Evolutionary conservation across 2,888 invertebrate genomes (phyloP), one percentile per base, ranked within the genome.

Genomic region (Trissolcus japonicus): DNA sequence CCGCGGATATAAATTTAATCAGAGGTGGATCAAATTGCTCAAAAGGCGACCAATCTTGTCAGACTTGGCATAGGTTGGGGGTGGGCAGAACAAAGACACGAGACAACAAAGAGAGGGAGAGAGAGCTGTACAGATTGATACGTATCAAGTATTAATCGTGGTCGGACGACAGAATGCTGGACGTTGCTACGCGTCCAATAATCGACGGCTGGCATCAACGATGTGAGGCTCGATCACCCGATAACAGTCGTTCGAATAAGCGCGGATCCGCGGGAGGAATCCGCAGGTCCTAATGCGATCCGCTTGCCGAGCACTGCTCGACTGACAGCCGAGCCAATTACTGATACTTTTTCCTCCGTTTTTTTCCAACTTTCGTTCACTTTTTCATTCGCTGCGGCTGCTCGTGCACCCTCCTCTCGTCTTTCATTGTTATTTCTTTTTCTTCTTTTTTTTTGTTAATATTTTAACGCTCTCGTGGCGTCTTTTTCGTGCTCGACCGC

Each of bases 1-100:
- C 66, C 51, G 69, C 66, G 66, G 66, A 71, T 76, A 72, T 62
- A 72, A 76, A 76, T 72, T 76, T 76, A 76, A 71, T 76, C 76
- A 76, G 62, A 48, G 67, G 25, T 59, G 66, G 56, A 55, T 73
- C 56, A 73, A 69, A 66, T 76, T 65, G 61, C 55, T 50, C 71
- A 61, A 76, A 76, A 76, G 61, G 71, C 71, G 63, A 59, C 68
- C 75, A 75, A 68, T 69, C 68, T 61, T 63, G 67, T 61, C 61
- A 29, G 48, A 16, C 48, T 16, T 1, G 16, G 41, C n/a, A 55
- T 2, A 11, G 35, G 40, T 46, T 13, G 7, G 19, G 14, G 6
- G 67, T 40, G n/a, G 4, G 51, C 14, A 53, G 7, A n/a, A 50
- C 21, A 41, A 25, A 63, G 57, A 63, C 14, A 13, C 4, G 41